A percentile compares a stretch with the other conserved stretches of the same genome.
Evolutionary conservation across 2,888 invertebrate genomes (phyloP).

Genomic region (Calephelis perditalis): DNA sequence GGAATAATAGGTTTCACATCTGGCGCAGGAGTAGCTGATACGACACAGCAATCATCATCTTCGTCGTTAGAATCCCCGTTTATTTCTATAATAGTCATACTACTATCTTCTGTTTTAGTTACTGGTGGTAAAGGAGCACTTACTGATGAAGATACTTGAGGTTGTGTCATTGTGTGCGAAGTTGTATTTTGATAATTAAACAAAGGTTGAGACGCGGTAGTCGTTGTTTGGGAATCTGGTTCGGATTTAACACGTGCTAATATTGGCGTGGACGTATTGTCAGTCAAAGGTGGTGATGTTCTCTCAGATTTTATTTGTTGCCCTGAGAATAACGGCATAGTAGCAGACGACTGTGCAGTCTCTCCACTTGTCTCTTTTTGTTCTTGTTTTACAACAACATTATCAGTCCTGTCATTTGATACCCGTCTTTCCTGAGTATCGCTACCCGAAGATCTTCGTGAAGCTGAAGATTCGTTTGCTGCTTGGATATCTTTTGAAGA

Average conservation of each 20-base stretch:
- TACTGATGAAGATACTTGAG: conserved; percentile 25
- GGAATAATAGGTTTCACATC: conserved; percentile 61
- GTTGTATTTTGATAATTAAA: conserved; percentile 31
- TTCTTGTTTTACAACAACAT: conserved; percentile 60
- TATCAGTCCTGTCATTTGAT: conserved; percentile 42
- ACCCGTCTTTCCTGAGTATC: conserved; percentile 39
- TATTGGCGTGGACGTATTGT: conserved; percentile 43
- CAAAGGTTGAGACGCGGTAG: conserved; percentile 29
- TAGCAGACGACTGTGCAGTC: conserved; percentile 36
- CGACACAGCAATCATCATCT: conserved; percentile 71
- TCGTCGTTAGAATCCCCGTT: conserved; percentile 71
- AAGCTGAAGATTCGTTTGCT: conserved; percentile 31
- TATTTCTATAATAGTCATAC: conserved; percentile 62
- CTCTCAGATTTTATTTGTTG: conserved; percentile 59
- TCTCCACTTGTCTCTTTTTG: conserved; percentile 37
- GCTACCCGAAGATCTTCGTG: conserved; percentile 28
- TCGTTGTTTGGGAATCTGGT: conserved; percentile 37
- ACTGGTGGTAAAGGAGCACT: conserved; percentile 50
- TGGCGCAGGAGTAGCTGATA: conserved; percentile 65
- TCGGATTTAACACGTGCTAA: conserved; percentile 58
- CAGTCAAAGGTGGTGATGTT: conserved; percentile 43
- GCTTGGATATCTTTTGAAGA: conserved; percentile 35
- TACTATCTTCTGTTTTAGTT: conserved; percentile 54
- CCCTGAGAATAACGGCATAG: conserved; percentile 50
- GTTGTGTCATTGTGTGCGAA: conserved; percentile 15